These are phyloP conservation scores for Phalanger gymnotis DNA, from an alignment of 2,797 vertebrate genomes.

Conservation along the genomic window DNA sequence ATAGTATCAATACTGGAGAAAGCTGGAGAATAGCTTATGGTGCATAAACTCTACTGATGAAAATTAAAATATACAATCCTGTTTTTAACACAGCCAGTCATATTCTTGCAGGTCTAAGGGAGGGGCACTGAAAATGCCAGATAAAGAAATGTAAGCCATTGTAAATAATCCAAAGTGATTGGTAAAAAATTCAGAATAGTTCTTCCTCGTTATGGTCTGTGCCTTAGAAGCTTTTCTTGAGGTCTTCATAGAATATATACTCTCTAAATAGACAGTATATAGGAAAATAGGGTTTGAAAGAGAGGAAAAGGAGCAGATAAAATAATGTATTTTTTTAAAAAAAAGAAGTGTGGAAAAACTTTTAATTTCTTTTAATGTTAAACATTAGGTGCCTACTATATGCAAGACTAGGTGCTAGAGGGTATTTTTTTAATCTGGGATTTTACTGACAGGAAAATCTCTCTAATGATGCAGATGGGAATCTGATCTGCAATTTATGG, in stretches of 20 bases:
- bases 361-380: not conserved
- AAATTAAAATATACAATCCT: not conserved
- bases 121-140: not conserved
- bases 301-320: not conserved
- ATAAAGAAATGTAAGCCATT: not conserved
- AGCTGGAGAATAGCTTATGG: not conserved
- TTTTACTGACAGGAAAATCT: not conserved
- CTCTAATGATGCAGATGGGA: not conserved
- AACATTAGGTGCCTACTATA: not conserved
- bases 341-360: not conserved
- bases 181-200: not conserved
- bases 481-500: not conserved
- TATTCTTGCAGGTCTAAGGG: not conserved
- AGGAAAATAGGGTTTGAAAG: not conserved
- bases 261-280: not conserved
- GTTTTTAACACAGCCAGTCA: not conserved
- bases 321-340: not conserved
- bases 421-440: not conserved
- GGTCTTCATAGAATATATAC: not conserved
- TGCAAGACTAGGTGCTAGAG: not conserved
- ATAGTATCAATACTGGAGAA: not conserved
- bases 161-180: not conserved
- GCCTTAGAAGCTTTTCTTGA: not conserved
- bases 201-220: not conserved
- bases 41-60: not conserved